These are phyloP conservation scores for Gobionotothen gibberifrons DNA, from an alignment of 2,797 vertebrate species.

Conservation along the genomic window DNA sequence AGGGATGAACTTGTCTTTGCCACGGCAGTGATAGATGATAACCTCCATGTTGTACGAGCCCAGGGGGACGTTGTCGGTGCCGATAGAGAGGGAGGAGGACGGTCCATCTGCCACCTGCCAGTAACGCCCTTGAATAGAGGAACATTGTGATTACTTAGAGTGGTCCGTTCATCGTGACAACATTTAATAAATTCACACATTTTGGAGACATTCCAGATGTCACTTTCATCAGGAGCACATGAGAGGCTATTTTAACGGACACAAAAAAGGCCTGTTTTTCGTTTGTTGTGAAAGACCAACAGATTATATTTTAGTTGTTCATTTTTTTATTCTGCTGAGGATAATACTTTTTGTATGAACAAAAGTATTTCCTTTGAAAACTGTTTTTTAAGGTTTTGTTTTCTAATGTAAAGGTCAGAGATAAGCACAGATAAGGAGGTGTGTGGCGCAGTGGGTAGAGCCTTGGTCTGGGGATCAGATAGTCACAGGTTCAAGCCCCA, in stretches of 20 bases:
- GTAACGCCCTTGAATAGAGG: conserved; percentile 85
- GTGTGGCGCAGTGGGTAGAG: no score
- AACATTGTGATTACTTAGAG: conserved; percentile 9
- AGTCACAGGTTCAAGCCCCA: no score
- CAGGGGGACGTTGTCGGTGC: conserved; percentile 84
- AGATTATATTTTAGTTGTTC: neutral
- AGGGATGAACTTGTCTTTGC: conserved; percentile 89
- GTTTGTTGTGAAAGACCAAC: neutral
- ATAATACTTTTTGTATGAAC: neutral
- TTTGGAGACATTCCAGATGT: conserved; percentile 11
- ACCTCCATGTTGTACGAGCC: conserved; percentile 95
- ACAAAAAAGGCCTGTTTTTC: neutral
- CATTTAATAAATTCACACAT: neutral
- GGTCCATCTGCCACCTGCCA: conserved; percentile 95
- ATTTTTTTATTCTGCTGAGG: neutral
- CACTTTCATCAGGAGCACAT: neutral
- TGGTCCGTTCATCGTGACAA: neutral
- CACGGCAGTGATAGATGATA: conserved; percentile 91
- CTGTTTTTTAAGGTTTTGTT: neutral
- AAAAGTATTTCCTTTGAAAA: neutral
- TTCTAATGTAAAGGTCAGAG: neutral
- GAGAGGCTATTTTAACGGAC: neutral
- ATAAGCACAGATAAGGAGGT: neutral
- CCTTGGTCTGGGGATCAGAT: no score
- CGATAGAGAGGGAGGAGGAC: conserved; percentile 86